Conservation (phyloP, 2,797 vertebrate species). For the Corythornis leucogaster region DNA sequence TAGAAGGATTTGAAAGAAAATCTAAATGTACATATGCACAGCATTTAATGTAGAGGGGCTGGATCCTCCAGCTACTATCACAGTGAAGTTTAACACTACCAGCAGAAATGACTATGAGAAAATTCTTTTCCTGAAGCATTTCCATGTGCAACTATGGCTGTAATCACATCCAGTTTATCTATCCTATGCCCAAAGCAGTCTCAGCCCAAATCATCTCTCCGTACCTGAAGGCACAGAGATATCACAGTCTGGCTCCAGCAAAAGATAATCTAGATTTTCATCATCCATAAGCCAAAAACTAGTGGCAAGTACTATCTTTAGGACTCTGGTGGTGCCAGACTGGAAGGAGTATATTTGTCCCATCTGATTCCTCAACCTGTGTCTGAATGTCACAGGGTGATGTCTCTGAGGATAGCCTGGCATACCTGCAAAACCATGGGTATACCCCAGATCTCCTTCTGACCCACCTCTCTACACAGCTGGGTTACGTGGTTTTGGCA, state of each 20-base stretch:
- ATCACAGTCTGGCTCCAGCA: background rate
- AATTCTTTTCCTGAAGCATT: background rate
- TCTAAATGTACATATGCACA: background rate
- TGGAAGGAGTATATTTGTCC: background rate
- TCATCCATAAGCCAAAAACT: background rate
- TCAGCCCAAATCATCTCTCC: background rate
- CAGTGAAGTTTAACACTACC: background rate
- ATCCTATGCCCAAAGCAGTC: background rate
- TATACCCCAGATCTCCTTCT: background rate
- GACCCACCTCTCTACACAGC: accelerated
- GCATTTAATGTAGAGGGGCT: background rate
- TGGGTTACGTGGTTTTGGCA: accelerated
- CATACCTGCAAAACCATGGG: background rate
- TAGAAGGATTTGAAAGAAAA: background rate
- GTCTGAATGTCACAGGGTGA: background rate
- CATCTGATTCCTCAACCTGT: background rate
- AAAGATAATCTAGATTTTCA: background rate
- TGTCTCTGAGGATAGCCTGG: background rate
- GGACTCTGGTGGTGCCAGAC: background rate
- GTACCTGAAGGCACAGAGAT: background rate
- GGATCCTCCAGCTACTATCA: background rate
- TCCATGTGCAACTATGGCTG: background rate
- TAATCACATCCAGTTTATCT: background rate
- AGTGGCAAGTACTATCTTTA: background rate
- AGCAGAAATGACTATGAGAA: background rate